Evolutionary conservation across 2,797 vertebrate species (phyloP).

Genomic region (Micrastur ruficollis): DNA sequence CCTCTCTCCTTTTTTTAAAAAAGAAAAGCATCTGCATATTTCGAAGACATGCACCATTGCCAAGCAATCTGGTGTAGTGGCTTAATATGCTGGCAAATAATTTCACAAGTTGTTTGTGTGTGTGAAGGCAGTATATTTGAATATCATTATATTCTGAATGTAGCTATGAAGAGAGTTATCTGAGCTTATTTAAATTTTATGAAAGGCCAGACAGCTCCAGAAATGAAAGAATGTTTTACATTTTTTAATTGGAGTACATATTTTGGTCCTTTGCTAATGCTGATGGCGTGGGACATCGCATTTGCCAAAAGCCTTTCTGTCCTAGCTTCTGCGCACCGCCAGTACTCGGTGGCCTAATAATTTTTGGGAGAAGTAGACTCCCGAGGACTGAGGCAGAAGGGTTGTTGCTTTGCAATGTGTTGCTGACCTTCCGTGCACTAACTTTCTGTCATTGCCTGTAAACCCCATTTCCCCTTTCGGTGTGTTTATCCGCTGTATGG

Average conservation of each 20-base stretch:
- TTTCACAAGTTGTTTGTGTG: conserved; percentile 71
- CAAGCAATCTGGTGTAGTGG: conserved; percentile 73
- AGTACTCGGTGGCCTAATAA: background rate
- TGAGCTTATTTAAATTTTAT: conserved; percentile 52
- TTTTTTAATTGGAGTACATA: background rate
- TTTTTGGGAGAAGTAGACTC: background rate
- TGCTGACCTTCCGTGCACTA: background rate
- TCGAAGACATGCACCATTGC: conserved; percentile 61
- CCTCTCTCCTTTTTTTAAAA: conserved; percentile 24
- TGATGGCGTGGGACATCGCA: background rate
- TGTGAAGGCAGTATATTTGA: conserved; percentile 66
- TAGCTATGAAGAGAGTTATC: conserved; percentile 39
- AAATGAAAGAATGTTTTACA: background rate
- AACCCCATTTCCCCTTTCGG: background rate
- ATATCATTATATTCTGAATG: conserved; percentile 65
- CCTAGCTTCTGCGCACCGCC: background rate
- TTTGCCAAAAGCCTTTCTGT: background rate
- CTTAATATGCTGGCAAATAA: conserved; percentile 73
- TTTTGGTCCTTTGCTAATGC: background rate
- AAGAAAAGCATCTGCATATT: conserved; percentile 72
- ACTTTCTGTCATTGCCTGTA: background rate
- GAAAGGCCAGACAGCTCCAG: conserved; percentile 12
- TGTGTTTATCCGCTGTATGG: background rate
- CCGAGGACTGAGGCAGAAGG: background rate
- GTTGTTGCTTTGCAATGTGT: background rate